Evolutionary conservation across 2,113 vertebrate species (phyloP).

Genomic region (Gnathonemus longibarbis): DNA sequence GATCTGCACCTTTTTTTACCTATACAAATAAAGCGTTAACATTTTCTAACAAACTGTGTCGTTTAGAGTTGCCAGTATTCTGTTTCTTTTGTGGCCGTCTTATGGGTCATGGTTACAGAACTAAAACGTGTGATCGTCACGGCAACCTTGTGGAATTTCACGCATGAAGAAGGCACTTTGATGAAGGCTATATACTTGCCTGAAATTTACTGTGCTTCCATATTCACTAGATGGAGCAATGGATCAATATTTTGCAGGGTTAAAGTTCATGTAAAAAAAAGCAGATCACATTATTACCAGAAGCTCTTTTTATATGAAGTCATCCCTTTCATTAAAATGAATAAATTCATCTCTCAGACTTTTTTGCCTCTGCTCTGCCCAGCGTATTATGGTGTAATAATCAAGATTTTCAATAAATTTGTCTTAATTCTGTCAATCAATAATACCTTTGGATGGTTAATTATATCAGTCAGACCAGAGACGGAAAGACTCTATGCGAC

Average conservation of each 20-base stretch:
- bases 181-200: background rate
- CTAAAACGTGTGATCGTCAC: background rate
- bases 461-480: background rate
- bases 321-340: background rate
- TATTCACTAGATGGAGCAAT: background rate
- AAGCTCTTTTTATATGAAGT: background rate
- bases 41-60: conserved; percentile 59
- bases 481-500: background rate
- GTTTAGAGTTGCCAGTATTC: conserved; percentile 12
- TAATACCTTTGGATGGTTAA: background rate
- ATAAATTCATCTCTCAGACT: background rate
- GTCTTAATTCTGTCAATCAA: background rate
- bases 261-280: background rate
- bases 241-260: background rate
- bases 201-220: background rate
- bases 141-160: background rate
- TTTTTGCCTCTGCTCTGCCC: background rate
- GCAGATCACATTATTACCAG: background rate
- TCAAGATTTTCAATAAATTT: background rate
- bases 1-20: conserved; percentile 71
- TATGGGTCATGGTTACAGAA: background rate
- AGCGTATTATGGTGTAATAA: background rate
- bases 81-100: background rate
- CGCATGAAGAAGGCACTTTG: background rate
- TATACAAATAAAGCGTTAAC: conserved; percentile 75